Evolutionary conservation across 2,113 vertebrate species (phyloP), one percentile per base, ranked within the genome.

Genomic region (Ageneiosus marmoratus): DNA sequence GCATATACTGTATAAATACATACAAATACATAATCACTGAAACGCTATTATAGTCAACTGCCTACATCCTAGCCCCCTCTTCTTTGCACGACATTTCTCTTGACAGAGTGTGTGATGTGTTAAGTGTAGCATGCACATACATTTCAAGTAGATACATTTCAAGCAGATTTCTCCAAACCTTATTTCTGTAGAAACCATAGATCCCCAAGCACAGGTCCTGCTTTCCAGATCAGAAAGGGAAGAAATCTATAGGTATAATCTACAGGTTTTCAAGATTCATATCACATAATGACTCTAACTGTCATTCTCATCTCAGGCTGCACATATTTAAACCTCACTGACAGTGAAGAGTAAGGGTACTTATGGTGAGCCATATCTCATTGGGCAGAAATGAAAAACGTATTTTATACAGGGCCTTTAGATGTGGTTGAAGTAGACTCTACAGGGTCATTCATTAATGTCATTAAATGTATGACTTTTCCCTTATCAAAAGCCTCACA

Each of bases 111-210:
- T 82, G 24, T 69, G 22, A 62, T 48, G 76, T 58, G 80, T 85
- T 82, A 76, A 62, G 77, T 79, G 22, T 44, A 78, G 56, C 12
- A 77, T 69, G 70, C 84, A 34, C 77, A 74, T 5, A 41, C 37
- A 41, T 41, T 41, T 41, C 37, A 41, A 41, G 37, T 5, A 41
- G 37, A 41, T 5, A 41, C 37, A 41, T 84, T 79, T 88, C 74
- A 78, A 75, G 60, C 65, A 80, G 62, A 86, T 84, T 51, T 82
- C 83, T 84, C 80, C 80, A 83, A 88, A 85, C 83, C 86, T 85
- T 29, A 86, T 88, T 85, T 83, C 87, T 81, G 81, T 88, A 83
- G 85, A 86, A 88, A 86, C 81, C 77, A 63, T 67, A 86, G 53
- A 74, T 83, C 83, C 87, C 83, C 83, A 80, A 76, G 70, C 76